Evolutionary conservation across 1,140 invertebrate species (phyloP).

Genomic region (Papilio polytes): DNA sequence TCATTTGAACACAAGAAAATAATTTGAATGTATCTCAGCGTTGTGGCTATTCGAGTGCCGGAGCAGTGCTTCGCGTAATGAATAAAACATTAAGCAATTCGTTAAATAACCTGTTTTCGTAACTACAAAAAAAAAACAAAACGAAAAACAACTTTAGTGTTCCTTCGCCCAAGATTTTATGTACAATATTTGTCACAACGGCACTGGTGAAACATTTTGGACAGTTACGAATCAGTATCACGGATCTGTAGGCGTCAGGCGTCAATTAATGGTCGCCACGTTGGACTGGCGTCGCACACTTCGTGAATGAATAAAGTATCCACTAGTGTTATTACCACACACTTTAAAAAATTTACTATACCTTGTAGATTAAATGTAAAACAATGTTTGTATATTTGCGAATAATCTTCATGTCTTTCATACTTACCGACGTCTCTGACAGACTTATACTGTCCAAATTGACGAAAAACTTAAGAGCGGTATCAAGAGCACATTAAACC

Average conservation of each 20-base stretch:
- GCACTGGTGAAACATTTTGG: constrained; percentile 23
- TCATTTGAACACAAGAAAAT: background rate
- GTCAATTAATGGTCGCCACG: constrained; percentile 29
- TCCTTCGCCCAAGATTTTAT: constrained; percentile 18
- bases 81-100: constrained; percentile 25
- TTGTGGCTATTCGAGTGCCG: background rate
- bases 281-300: background rate
- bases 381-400: background rate
- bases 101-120: constrained; percentile 26
- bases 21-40: background rate
- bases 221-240: constrained; percentile 23
- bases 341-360: background rate
- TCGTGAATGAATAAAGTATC: constrained; percentile 29
- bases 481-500: too few species aligned
- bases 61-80: constrained; percentile 16
- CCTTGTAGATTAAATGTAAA: background rate
- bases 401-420: background rate
- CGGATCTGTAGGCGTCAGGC: constrained; percentile 18
- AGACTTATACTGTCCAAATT: background rate
- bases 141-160: constrained; percentile 25
- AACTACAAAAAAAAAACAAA: constrained; percentile 22
- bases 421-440: too few species aligned
- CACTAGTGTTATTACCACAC: background rate
- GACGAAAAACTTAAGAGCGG: too few species aligned
- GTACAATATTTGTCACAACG: constrained; percentile 33